Conservation (phyloP, 2,888 invertebrate species). For the Microctonus aethiopoides region DNA sequence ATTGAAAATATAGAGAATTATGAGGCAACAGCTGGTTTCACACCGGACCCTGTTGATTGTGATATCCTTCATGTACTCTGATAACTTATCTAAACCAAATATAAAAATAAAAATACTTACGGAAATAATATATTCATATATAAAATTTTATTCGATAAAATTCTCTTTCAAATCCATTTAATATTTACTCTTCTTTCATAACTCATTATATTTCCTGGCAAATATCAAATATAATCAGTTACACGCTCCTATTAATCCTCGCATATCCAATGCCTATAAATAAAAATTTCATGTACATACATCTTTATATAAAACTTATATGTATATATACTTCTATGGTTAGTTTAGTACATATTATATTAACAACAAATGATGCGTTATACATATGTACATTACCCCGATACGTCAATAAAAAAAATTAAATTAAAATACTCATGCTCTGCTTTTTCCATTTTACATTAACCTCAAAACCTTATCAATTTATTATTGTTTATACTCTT, state of each 20-base stretch:
- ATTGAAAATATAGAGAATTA: not conserved
- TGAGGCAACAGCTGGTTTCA: conserved; percentile 26
- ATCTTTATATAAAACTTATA: not conserved
- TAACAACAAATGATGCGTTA: conserved; percentile 20
- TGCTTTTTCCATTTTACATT: not conserved
- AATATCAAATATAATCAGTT: conserved; percentile 9
- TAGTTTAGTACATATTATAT: not conserved
- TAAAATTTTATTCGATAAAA: not conserved
- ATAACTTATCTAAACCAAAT: not conserved
- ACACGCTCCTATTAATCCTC: not conserved
- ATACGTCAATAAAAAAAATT: conserved; percentile 27
- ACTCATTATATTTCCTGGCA: not conserved
- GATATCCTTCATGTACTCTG: conserved; percentile 11
- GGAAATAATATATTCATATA: not conserved
- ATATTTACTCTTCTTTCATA: not conserved
- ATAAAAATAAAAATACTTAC: not conserved
- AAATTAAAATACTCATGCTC: conserved; percentile 1
- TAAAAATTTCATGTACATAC: not conserved
- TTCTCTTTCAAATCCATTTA: not conserved
- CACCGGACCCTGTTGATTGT: conserved; percentile 24
- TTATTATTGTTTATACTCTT: too few relatives aligned
- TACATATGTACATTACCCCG: conserved; percentile 20
- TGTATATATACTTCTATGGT: too few relatives aligned
- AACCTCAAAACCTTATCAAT: too few relatives aligned
- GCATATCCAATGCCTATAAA: conserved; percentile 23